phyloP scores from a whole-genome alignment of 2,113 vertebrate species.

The Thalassarche chlororhynchos region DNA sequence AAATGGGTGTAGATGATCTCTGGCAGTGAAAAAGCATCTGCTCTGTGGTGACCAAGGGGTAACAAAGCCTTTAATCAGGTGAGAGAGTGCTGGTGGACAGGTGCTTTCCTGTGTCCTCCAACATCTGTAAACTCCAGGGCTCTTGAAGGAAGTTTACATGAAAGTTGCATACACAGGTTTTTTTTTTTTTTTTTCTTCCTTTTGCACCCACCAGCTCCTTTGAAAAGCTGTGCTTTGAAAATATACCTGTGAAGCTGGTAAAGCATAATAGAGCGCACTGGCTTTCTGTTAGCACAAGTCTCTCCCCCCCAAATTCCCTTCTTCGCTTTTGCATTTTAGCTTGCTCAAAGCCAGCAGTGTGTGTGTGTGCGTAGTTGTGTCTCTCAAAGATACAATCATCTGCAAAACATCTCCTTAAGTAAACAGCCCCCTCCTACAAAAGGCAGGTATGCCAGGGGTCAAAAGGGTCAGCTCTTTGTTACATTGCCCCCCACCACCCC shows the following conservation, averaged over 20 bases:
- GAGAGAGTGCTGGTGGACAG: not conserved
- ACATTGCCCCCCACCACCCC: not conserved
- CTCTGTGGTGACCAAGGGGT: not conserved
- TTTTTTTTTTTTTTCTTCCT: not conserved
- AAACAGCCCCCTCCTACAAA: constrained; percentile 48
- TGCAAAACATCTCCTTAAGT: constrained; percentile 32
- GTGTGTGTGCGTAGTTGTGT: not conserved
- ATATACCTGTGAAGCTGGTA: not conserved
- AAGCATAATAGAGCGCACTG: not conserved
- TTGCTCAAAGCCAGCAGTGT: not conserved
- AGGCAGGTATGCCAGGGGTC: constrained; percentile 22
- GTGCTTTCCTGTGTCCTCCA: constrained; percentile 25
- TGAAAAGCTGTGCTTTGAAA: constrained; percentile 1
- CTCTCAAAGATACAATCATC: not conserved
- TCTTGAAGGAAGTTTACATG: constrained; percentile 44
- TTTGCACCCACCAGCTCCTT: not conserved
- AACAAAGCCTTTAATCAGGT: constrained; percentile 22
- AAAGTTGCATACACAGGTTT: not conserved
- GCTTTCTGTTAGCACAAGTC: not conserved
- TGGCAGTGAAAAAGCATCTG: not conserved
- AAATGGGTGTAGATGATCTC: not conserved
- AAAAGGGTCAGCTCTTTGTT: constrained; percentile 34
- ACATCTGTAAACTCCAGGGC: not conserved
- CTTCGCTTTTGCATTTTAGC: not conserved
- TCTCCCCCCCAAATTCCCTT: not conserved